A percentile compares a stretch with the other conserved stretches of the same genome.
Conservation (phyloP, 2,113 vertebrate genomes). For the Mionectes macconnelli region DNA sequence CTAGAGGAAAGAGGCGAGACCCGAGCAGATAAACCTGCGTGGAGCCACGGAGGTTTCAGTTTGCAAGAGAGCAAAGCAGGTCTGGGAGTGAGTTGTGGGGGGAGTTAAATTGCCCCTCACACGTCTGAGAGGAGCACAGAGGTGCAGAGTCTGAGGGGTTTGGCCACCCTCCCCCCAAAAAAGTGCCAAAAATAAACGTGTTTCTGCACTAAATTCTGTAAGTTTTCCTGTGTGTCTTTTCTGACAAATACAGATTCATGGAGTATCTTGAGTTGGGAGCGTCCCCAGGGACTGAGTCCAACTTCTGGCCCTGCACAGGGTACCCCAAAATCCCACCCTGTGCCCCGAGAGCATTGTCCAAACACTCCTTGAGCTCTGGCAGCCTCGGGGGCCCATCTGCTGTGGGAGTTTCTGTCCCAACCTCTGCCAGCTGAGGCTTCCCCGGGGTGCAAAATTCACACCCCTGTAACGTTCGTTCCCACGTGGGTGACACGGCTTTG, state of each 20-base stretch:
- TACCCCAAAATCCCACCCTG: fast-evolving
- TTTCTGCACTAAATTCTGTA: background rate
- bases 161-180: background rate
- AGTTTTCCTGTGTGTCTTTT: fast-evolving
- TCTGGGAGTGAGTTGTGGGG: background rate
- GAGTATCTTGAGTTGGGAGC: background rate
- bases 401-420: background rate
- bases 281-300: background rate
- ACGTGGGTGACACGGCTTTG: background rate
- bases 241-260: background rate
- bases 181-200: fast-evolving
- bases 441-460: background rate
- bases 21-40: background rate
- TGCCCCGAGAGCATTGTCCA: background rate
- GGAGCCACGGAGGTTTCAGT: background rate
- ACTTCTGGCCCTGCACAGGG: background rate
- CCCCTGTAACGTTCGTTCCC: background rate
- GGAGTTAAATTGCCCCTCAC: background rate
- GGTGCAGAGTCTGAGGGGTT: background rate
- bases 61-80: fast-evolving
- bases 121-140: fast-evolving
- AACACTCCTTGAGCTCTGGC: background rate
- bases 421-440: background rate
- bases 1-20: background rate
- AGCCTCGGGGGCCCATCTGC: background rate